Evolutionary conservation across 2,888 invertebrate species (phyloP).

Genomic region (Tetropium fuscum): DNA sequence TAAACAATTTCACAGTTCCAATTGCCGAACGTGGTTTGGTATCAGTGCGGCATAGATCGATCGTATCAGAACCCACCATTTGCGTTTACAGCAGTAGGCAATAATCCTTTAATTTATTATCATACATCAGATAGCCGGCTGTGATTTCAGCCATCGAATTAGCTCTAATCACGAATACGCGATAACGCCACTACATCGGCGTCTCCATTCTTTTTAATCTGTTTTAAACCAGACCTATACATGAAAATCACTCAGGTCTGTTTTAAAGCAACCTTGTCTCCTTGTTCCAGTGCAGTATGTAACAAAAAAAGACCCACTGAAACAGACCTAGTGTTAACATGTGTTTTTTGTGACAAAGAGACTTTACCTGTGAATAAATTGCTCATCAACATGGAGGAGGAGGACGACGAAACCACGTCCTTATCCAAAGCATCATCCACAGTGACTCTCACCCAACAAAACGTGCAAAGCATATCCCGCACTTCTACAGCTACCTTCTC

Average conservation of each 20-base stretch:
- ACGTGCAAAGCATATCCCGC: conserved; percentile 48
- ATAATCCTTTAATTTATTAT: conserved; percentile 18
- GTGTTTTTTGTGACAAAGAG: conserved; percentile 34
- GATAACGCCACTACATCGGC: neutral
- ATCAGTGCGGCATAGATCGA: conserved; percentile 2
- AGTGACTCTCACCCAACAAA: conserved; percentile 61
- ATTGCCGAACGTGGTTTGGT: neutral
- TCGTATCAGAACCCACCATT: conserved; percentile 13
- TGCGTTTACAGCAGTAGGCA: conserved; percentile 20
- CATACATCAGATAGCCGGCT: conserved; percentile 5
- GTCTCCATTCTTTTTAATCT: neutral
- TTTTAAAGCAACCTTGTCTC: neutral
- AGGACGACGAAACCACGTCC: conserved; percentile 60
- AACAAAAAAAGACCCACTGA: too few relatives aligned
- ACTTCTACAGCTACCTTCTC: conserved; percentile 49
- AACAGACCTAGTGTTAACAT: conserved; percentile 1
- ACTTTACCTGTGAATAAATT: conserved; percentile 16
- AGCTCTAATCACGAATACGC: conserved; percentile 4
- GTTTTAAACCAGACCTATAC: neutral
- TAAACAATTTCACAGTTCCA: too few relatives aligned
- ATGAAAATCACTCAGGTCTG: neutral
- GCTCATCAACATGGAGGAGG: conserved; percentile 59
- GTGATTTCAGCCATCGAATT: conserved; percentile 2
- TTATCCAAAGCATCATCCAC: conserved; percentile 61
- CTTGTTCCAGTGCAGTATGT: conserved; percentile 10